phyloP scores from a whole-genome alignment of 2,888 invertebrate species.

The Holacanthella duospinosa region DNA sequence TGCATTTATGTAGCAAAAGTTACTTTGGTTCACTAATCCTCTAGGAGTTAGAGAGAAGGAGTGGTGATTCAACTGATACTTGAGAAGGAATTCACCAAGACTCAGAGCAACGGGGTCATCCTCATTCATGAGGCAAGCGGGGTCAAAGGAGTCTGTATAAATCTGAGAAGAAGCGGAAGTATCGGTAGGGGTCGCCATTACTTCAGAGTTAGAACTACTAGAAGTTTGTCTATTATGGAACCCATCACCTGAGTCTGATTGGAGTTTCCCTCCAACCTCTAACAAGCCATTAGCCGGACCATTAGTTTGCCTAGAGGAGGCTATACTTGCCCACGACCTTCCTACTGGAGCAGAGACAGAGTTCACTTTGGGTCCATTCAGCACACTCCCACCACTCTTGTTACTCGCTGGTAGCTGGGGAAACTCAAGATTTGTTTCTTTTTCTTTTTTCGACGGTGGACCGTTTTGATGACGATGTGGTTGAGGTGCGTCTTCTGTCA shows the following conservation, averaged over 20 bases:
- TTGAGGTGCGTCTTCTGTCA: neutral
- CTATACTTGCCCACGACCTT: constrained; percentile 35
- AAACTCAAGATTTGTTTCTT: neutral
- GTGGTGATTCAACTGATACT: constrained; percentile 65
- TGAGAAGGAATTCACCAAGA: constrained; percentile 61
- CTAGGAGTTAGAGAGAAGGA: constrained; percentile 73
- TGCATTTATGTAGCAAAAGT: constrained; percentile 94
- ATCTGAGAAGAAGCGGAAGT: neutral
- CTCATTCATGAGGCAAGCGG: constrained; percentile 22
- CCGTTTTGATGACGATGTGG: neutral
- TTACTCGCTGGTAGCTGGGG: neutral
- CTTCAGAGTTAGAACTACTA: neutral
- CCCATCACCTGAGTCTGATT: neutral
- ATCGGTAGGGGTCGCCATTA: neutral
- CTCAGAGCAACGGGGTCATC: constrained; percentile 33
- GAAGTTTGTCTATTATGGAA: neutral
- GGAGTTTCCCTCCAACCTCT: neutral
- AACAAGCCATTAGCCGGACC: neutral
- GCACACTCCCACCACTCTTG: constrained; percentile 1
- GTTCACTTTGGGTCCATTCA: constrained; percentile 2
- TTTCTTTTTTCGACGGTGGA: neutral
- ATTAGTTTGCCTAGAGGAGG: constrained; percentile 21
- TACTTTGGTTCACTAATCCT: constrained; percentile 83
- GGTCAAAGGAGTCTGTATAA: constrained; percentile 6
- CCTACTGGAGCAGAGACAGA: constrained; percentile 9